Conservation (phyloP, 2,888 invertebrate genomes). For the Microdon myrmicae region DNA sequence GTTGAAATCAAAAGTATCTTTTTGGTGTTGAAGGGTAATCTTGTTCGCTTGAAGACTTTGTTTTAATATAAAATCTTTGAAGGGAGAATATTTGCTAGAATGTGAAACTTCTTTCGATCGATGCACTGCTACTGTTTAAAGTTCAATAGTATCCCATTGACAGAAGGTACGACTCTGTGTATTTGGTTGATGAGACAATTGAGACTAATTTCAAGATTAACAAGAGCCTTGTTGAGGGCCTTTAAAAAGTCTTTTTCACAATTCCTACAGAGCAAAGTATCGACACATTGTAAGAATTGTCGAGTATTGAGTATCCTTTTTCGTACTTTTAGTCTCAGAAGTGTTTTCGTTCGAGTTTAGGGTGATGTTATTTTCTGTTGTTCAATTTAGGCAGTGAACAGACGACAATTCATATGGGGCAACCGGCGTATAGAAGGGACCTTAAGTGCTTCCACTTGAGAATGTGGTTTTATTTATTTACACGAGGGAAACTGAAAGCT, state of each 20-base stretch:
- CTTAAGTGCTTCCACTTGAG: slow-evolving; percentile 23
- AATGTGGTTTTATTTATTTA: slow-evolving; percentile 15
- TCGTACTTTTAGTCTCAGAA: slow-evolving; percentile 12
- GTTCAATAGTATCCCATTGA: slow-evolving; percentile 7
- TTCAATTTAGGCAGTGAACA: slow-evolving; percentile 32
- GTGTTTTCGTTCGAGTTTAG: slow-evolving; percentile 27
- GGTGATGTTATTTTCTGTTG: slow-evolving; percentile 28
- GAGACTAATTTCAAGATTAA: slow-evolving; percentile 8
- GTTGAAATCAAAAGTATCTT: too few relatives aligned
- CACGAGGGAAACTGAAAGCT: too few relatives aligned
- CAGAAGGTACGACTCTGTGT: slow-evolving; percentile 15
- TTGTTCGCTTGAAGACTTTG: too few relatives aligned
- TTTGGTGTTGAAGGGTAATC: too few relatives aligned
- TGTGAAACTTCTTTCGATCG: not conserved
- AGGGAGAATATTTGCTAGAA: too few relatives aligned
- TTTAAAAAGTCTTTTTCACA: slow-evolving; percentile 27
- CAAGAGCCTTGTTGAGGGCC: slow-evolving; percentile 16
- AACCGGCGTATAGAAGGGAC: slow-evolving; percentile 22
- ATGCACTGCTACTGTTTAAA: not conserved
- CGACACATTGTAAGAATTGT: slow-evolving; percentile 28
- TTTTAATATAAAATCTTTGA: too few relatives aligned
- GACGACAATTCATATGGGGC: slow-evolving; percentile 29
- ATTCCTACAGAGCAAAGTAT: slow-evolving; percentile 29
- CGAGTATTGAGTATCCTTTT: slow-evolving; percentile 17
- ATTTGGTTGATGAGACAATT: slow-evolving; percentile 15